Evolutionary conservation across 2,797 vertebrate genomes (phyloP), one percentile per base, ranked within the genome.

Genomic region (Sebastes iracundus): DNA sequence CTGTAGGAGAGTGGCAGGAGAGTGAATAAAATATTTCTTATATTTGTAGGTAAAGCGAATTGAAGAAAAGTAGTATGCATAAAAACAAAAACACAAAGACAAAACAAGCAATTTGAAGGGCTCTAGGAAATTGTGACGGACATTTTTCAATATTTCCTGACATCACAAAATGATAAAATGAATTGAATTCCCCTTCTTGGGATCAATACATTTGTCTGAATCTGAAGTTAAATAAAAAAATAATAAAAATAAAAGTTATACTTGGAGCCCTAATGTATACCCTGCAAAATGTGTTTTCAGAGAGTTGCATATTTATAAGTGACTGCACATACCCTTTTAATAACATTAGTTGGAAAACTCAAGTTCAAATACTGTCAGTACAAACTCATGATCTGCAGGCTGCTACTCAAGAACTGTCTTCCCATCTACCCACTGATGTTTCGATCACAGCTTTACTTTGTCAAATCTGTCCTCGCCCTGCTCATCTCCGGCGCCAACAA

Each of bases 371-470:
- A 46, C 33, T 61, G 82, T 75, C 25, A 75, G 25, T 32, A 74
- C 32, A 77, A 56, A 60, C 59, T 82, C 49, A 3, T 53, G 22
- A 82, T 82, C 71, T 79, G 80, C 70, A 75, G 65, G 67, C 73
- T 82, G 38, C 74, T 84, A 27, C 77, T 75, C 46, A 82, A 80
- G 33, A 87, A 72, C 53, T 66, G 77, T 68, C 66, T 69, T 74
- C 66, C 28, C 68, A 8, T 12, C 59, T 68, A 61, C 81, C 66
- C 78, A 90, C 79, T 82, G 76, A 88, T 83, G 77, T 75, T 81
- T 81, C 53, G n/a, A 81, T 88, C 71, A 30, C 61, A 75, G 87
- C 75, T 77, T 85, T 74, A 66, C 70, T 84, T 86, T 79, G 75
- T 84, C 62, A 87, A 70, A 87, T 88, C 59, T 66, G 28, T 76